Evolutionary conservation across 2,888 invertebrate genomes (phyloP).

Genomic region (Piscicola geometra): DNA sequence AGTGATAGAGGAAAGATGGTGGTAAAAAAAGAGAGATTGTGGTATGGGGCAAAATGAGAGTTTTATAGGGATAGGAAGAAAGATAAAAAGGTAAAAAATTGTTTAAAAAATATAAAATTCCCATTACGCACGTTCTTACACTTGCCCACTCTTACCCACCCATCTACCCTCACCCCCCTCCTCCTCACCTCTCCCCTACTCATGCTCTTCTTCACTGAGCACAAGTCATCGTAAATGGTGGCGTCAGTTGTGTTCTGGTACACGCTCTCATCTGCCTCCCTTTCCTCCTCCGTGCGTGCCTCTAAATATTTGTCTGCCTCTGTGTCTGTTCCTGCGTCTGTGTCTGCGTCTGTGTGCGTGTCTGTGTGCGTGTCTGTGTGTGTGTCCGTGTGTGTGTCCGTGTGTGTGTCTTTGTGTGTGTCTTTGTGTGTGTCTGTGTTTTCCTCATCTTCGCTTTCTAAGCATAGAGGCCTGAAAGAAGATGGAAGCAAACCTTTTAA

Average conservation of each 20-base stretch:
- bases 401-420: not conserved
- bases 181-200: conserved; percentile 6
- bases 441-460: not conserved
- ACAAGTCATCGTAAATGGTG: conserved; percentile 34
- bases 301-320: conserved; percentile 58
- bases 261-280: conserved; percentile 1
- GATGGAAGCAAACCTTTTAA: not conserved
- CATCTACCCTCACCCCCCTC: too few species aligned
- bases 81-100: not conserved
- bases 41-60: not conserved
- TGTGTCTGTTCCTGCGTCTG: not conserved
- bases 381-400: not conserved
- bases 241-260: conserved; percentile 14
- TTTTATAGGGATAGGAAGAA: not conserved
- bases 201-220: conserved; percentile 20
- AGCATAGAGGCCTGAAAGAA: conserved; percentile 52
- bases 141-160: too few species aligned
- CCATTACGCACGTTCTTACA: not conserved
- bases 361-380: not conserved
- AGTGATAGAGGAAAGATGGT: not conserved
- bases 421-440: not conserved
- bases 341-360: not conserved
- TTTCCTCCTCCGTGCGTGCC: not conserved
- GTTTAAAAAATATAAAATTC: not conserved
- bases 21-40: not conserved